Conservation (phyloP, 2,113 vertebrate genomes). For the Illadopsis cleaveri region DNA sequence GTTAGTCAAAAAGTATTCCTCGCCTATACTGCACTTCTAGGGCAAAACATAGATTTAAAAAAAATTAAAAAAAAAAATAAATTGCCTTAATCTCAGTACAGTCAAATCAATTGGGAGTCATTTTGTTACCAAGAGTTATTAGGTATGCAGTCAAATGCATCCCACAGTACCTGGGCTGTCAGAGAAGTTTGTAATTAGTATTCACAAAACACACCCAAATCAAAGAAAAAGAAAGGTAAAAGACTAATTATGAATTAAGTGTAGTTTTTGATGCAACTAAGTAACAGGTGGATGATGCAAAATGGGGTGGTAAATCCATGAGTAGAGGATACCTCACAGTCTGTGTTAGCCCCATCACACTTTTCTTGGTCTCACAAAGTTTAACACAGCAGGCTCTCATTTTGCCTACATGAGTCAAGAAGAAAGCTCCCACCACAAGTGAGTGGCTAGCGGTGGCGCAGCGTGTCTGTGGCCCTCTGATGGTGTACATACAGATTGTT, state of each 20-base stretch:
- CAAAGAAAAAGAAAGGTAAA: neutral
- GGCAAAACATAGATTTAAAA: neutral
- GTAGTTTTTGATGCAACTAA: neutral
- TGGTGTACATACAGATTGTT: neutral
- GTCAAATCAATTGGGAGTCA: neutral
- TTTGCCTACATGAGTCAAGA: neutral
- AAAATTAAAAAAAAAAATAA: neutral
- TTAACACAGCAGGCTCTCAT: neutral
- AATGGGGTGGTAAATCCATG: neutral
- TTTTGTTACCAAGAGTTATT: neutral
- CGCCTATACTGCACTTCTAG: neutral
- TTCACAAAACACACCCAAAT: neutral
- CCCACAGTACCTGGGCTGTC: neutral
- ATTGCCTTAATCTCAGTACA: neutral
- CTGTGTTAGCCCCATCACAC: neutral
- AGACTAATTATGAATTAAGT: neutral
- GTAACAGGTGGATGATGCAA: neutral
- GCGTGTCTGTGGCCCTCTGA: too few relatives aligned
- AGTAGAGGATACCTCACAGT: neutral
- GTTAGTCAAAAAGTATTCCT: neutral
- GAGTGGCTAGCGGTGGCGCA: accelerated
- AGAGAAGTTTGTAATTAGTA: neutral
- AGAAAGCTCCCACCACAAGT: neutral
- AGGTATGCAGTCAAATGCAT: neutral
- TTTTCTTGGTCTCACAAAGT: neutral